Percentiles rank a stretch among this genome's conserved stretches.
Evolutionary conservation across 2,113 vertebrate genomes (phyloP).

Genomic region (Aramus guarauna): DNA sequence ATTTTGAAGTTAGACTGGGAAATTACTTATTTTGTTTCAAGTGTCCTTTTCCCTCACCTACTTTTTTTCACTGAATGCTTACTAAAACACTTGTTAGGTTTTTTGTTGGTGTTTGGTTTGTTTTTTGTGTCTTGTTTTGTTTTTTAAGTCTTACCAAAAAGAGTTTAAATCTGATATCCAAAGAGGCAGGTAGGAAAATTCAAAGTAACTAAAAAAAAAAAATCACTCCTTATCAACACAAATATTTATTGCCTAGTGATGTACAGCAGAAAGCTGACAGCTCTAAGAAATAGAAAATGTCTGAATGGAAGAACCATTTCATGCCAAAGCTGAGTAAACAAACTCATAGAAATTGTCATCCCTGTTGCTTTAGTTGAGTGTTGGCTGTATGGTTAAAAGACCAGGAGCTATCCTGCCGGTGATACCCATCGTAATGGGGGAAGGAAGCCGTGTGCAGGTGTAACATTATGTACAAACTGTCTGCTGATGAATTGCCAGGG

Average conservation of each 20-base stretch:
- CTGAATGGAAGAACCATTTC: not conserved
- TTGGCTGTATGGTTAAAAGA: not conserved
- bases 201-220: not conserved
- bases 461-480: not conserved
- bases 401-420: not conserved
- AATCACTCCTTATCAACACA: not conserved
- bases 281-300: not conserved
- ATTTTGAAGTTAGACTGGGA: not conserved
- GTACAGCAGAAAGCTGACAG: not conserved
- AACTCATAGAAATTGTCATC: not conserved
- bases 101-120: too few relatives aligned
- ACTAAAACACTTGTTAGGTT: not conserved
- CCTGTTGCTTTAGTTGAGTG: not conserved
- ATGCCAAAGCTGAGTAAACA: not conserved
- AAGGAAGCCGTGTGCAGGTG: rapidly evolving
- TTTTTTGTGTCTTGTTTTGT: not conserved
- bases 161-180: not conserved
- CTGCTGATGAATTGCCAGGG: not conserved
- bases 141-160: not conserved
- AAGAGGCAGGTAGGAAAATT: not conserved
- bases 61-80: not conserved
- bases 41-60: not conserved
- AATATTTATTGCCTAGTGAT: not conserved
- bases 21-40: not conserved
- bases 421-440: not conserved